phyloP scores from a whole-genome alignment of 2,797 vertebrate genomes.

The Poliocrania exsul region DNA sequence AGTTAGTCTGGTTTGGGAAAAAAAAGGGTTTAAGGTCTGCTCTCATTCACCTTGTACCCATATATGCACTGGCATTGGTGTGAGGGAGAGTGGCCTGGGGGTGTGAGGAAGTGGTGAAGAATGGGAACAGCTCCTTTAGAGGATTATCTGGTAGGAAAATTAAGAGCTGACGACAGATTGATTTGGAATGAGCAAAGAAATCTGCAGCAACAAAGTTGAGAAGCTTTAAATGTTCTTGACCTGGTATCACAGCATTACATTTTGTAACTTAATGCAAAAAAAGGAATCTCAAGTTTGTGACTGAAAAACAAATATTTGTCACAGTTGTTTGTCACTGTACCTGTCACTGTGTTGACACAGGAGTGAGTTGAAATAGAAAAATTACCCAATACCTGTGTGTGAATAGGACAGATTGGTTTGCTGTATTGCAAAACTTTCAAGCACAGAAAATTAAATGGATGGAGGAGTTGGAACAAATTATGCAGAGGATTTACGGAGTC shows the following conservation, averaged over 20 bases:
- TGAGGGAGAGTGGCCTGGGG: not conserved
- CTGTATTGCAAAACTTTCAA: not conserved
- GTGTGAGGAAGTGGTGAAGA: not conserved
- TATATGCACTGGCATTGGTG: not conserved
- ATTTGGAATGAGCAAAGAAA: not conserved
- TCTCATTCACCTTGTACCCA: not conserved
- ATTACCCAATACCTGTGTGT: not conserved
- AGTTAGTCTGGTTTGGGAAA: not conserved
- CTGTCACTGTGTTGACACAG: not conserved
- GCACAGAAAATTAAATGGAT: not conserved
- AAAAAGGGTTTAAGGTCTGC: not conserved
- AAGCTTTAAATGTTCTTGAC: not conserved
- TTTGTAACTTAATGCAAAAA: not conserved
- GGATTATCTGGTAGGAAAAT: not conserved
- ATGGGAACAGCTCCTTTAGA: not conserved
- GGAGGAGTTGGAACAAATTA: not conserved
- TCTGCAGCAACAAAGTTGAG: not conserved
- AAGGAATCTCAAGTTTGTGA: not conserved
- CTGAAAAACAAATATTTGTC: not conserved
- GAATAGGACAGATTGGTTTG: not conserved
- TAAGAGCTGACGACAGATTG: not conserved
- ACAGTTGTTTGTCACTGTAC: not conserved
- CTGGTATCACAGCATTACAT: not conserved
- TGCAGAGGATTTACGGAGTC: not conserved
- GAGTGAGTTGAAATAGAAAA: not conserved